These are phyloP conservation scores for Plecotus auritus DNA, from an alignment of 2,113 vertebrate genomes.

Conservation along the genomic window DNA sequence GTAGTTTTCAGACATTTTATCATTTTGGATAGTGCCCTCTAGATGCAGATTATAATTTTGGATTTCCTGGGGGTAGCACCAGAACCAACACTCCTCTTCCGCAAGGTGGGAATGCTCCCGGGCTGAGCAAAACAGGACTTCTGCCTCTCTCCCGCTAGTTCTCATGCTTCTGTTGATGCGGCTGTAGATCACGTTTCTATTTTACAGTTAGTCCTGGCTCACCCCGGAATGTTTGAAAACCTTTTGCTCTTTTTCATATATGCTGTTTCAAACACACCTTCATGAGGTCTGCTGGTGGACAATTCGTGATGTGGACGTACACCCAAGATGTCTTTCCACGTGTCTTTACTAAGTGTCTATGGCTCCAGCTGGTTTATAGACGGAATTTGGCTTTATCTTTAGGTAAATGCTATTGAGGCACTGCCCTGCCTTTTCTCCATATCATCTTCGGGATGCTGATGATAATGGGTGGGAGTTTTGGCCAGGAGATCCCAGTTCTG, in stretches of 20 bases:
- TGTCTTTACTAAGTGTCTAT: not conserved
- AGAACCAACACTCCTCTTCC: not conserved
- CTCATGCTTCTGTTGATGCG: not conserved
- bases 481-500: not conserved
- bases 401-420: not conserved
- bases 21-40: not conserved
- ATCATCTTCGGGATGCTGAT: not conserved
- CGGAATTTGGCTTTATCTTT: not conserved
- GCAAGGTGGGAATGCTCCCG: not conserved
- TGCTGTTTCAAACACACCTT: not conserved
- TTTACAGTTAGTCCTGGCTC: not conserved
- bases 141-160: not conserved
- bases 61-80: fast-evolving
- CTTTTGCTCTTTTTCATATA: not conserved
- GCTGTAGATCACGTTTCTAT: not conserved
- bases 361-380: not conserved
- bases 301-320: not conserved
- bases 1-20: not conserved
- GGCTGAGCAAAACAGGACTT: not conserved
- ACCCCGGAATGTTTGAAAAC: not conserved
- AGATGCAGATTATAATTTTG: not conserved
- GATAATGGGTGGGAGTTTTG: not conserved
- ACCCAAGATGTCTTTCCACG: not conserved
- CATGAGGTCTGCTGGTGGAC: not conserved
- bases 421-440: not conserved